Conservation (phyloP, 92 coral and sea anemone genomes). For the Umimayanthus chanpuru region DNA sequence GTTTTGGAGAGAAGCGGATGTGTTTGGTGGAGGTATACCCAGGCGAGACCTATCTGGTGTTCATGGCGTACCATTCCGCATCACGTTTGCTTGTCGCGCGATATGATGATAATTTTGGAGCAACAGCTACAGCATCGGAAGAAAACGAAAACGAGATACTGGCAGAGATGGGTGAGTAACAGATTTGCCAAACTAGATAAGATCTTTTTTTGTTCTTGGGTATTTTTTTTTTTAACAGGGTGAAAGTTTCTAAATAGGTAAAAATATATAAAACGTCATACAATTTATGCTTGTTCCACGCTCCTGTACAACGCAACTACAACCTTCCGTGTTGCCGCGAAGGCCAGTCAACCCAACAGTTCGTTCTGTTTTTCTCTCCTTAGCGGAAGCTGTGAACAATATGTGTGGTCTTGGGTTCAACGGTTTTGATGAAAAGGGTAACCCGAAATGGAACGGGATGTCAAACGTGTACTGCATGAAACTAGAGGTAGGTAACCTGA, state of each 20-base stretch:
- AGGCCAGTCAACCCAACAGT: neutral
- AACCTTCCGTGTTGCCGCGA: neutral
- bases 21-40: conserved; percentile 72
- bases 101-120: conserved; percentile 83
- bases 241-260: no score
- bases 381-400: conserved; percentile 58
- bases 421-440: conserved; percentile 52
- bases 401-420: conserved; percentile 56
- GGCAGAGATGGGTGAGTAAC: conserved; percentile 77
- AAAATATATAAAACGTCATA: no score
- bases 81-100: conserved; percentile 74
- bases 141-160: conserved; percentile 77
- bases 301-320: no score
- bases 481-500: no score
- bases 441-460: conserved; percentile 47
- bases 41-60: conserved; percentile 80
- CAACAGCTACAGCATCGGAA: conserved; percentile 76
- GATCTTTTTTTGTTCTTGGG: neutral
- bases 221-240: neutral
- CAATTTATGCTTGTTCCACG: no score
- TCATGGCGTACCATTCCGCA: conserved; percentile 67
- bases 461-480: conserved; percentile 27
- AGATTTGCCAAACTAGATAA: conserved; percentile 10
- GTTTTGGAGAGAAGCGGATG: conserved; percentile 80
- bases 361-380: neutral